Conservation (phyloP, 2,113 vertebrate genomes). For the human region DNA sequence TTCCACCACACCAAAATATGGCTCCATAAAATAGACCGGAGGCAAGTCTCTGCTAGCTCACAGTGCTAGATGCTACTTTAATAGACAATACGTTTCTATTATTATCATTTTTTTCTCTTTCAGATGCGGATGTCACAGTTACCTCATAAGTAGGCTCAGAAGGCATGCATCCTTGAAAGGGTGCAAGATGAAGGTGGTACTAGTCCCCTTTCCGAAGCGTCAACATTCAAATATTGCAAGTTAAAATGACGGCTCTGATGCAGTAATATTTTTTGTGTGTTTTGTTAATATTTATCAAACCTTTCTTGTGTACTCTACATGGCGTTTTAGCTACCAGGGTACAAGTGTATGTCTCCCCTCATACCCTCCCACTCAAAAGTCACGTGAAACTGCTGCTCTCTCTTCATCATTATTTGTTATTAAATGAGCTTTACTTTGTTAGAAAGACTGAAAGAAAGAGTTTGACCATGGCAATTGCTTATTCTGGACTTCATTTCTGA, state of each 20-base stretch:
- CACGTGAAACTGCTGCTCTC: neutral
- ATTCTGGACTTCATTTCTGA: slow-evolving; percentile 66
- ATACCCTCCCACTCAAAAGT: neutral
- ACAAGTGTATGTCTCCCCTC: neutral
- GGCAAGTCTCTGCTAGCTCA: neutral
- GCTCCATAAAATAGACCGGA: neutral
- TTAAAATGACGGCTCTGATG: slow-evolving; percentile 23
- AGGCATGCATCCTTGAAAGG: neutral
- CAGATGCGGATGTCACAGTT: neutral
- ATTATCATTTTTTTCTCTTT: neutral
- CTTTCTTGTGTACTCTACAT: neutral
- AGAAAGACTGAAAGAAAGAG: slow-evolving; percentile 55
- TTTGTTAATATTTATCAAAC: slow-evolving; percentile 11
- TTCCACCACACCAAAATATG: neutral
- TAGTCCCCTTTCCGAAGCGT: slow-evolving; percentile 1
- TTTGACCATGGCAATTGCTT: slow-evolving; percentile 55
- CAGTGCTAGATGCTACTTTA: neutral
- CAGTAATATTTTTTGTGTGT: neutral
- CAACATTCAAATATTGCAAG: slow-evolving; percentile 1
- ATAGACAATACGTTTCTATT: neutral
- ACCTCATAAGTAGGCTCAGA: neutral
- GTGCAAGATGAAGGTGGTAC: neutral
- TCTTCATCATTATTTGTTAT: slow-evolving; percentile 1
- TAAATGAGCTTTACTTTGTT: slow-evolving; percentile 19
- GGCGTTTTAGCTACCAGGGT: neutral